These are phyloP conservation scores for Nesometra sesokonis DNA, from an alignment of 35 echinoderm and acorn worm species.

Conservation along the genomic window DNA sequence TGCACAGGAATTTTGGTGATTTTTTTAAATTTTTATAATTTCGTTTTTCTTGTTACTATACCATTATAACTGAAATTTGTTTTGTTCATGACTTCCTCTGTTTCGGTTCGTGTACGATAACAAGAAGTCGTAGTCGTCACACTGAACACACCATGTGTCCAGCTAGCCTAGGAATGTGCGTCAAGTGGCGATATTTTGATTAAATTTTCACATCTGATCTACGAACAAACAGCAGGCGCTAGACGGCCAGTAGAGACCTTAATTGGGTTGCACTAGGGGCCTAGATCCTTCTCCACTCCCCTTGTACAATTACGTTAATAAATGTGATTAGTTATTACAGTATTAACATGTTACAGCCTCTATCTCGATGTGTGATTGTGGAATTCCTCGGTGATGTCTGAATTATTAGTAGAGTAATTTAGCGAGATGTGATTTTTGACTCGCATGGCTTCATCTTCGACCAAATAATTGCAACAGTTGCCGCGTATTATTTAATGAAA, in stretches of 20 bases:
- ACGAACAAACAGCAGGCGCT: neutral
- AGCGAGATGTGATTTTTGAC: neutral
- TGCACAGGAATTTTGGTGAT: no score
- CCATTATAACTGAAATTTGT: no score
- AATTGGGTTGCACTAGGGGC: neutral
- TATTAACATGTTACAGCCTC: neutral
- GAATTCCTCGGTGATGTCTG: neutral
- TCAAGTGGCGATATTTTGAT: neutral
- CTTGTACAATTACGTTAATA: neutral
- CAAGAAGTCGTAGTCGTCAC: neutral
- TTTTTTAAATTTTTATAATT: no score
- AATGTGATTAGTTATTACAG: neutral
- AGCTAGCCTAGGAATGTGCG: neutral
- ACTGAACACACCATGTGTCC: neutral
- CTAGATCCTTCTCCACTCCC: neutral
- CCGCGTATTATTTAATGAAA: neutral
- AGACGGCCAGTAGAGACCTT: neutral
- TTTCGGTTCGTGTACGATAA: no score
- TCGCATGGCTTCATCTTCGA: neutral
- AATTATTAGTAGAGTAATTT: neutral
- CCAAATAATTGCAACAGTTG: neutral
- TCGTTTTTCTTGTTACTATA: no score
- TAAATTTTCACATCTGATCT: slow-evolving; percentile 1
- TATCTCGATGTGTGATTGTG: neutral
- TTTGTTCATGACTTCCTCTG: no score